Conservation (phyloP, 2,888 invertebrate genomes). For the Folsomia manolachei region DNA sequence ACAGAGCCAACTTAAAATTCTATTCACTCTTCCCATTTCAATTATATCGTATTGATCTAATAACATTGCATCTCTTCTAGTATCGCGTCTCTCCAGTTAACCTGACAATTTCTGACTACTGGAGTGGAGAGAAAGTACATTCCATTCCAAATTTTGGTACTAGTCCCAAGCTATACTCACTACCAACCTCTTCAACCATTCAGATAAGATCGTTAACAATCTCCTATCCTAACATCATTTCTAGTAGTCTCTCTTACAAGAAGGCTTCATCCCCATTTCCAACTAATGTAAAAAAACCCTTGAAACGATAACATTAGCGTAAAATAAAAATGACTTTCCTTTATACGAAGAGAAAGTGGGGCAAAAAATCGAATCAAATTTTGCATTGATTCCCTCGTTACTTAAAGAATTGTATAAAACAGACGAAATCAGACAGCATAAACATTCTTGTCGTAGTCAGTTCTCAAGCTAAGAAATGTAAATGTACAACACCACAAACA, state of each 20-base stretch:
- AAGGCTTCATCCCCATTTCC: neutral
- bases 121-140: neutral
- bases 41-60: slow-evolving; percentile 30
- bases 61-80: slow-evolving; percentile 12
- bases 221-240: neutral
- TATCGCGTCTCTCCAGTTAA: neutral
- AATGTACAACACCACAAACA: too few species aligned
- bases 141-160: neutral
- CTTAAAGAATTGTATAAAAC: too few species aligned
- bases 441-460: too few species aligned
- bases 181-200: neutral
- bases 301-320: neutral
- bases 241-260: neutral
- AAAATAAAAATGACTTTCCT: neutral
- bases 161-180: neutral
- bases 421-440: too few species aligned
- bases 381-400: neutral
- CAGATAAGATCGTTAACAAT: neutral
- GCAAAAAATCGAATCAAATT: neutral
- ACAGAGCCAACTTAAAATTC: slow-evolving; percentile 6
- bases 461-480: too few species aligned
- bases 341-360: neutral
- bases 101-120: neutral
- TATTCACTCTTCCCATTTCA: slow-evolving; percentile 22
- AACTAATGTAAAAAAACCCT: neutral